Conservation (phyloP, 2,113 vertebrate genomes). For the Echinops telfairi region DNA sequence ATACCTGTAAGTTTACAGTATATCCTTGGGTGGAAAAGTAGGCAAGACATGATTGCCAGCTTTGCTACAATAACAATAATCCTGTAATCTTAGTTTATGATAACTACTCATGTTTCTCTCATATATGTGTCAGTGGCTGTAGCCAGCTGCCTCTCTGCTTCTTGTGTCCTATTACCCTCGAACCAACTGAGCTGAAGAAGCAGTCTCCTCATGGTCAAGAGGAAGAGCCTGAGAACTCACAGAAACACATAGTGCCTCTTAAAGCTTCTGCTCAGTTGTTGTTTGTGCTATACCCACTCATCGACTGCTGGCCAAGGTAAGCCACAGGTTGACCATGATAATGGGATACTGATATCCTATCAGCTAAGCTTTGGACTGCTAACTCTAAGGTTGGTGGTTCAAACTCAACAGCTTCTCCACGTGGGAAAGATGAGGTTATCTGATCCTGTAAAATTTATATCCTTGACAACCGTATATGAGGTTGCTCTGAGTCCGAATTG, state of each 20-base stretch:
- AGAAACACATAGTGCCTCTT: not conserved
- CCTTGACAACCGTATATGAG: too few relatives aligned
- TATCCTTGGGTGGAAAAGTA: conserved; percentile 34
- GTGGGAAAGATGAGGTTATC: too few relatives aligned
- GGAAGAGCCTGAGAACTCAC: not conserved
- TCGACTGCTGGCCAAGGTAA: not conserved
- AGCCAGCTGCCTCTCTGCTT: not conserved
- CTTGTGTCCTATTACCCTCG: not conserved
- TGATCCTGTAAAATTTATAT: too few relatives aligned
- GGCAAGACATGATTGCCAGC: conserved; percentile 1
- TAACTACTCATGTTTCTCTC: conserved; percentile 12
- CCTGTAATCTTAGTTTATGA: not conserved
- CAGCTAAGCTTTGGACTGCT: too few relatives aligned
- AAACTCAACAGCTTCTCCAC: too few relatives aligned
- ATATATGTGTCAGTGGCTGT: not conserved
- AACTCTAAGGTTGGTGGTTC: too few relatives aligned
- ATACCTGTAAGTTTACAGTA: not conserved
- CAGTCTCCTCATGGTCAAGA: not conserved
- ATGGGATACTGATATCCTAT: not conserved
- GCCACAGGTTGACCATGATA: not conserved
- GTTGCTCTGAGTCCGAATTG: too few relatives aligned
- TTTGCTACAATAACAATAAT: not conserved
- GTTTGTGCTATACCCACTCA: not conserved
- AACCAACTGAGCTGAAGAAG: not conserved
- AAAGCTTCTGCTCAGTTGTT: not conserved